A percentile compares a stretch with the other conserved stretches of the same genome.
These are phyloP conservation scores for Tautogolabrus adspersus DNA, from an alignment of 2,113 vertebrate species.

Conservation along the genomic window DNA sequence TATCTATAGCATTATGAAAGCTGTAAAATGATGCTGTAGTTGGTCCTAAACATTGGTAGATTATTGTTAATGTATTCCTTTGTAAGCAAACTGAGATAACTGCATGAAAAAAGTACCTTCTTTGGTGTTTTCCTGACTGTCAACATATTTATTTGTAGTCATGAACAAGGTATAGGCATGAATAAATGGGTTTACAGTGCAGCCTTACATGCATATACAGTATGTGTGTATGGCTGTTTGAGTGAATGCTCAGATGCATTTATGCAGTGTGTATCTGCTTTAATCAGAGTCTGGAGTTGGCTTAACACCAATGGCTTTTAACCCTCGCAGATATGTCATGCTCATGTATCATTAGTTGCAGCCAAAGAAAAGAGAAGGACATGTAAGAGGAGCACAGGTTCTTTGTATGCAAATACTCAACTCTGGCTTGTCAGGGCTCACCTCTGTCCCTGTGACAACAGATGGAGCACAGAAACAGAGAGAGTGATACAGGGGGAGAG, in stretches of 20 bases:
- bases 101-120: too few relatives aligned
- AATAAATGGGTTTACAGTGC: constrained; percentile 8
- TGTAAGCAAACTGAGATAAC: constrained; percentile 41
- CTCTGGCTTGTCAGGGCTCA: constrained; percentile 75
- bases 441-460: constrained; percentile 76
- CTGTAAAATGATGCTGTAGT: not conserved
- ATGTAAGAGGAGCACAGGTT: constrained; percentile 49
- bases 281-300: constrained; percentile 54
- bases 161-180: not conserved
- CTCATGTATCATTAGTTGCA: constrained; percentile 67
- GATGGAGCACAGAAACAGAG: constrained; percentile 50
- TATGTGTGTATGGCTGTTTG: constrained; percentile 12
- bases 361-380: constrained; percentile 50
- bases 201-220: constrained; percentile 3
- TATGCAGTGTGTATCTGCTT: constrained; percentile 36
- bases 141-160: constrained; percentile 9
- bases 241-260: constrained; percentile 17
- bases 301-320: constrained; percentile 65
- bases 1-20: not conserved
- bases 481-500: constrained; percentile 51
- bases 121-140: constrained; percentile 20
- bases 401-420: constrained; percentile 76
- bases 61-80: not conserved
- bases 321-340: constrained; percentile 59
- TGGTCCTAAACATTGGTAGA: not conserved